Percentiles rank a stretch among this genome's conserved stretches.
phyloP scores from a whole-genome alignment of 2,113 vertebrate species.

The Herpetotheres cachinnans region DNA sequence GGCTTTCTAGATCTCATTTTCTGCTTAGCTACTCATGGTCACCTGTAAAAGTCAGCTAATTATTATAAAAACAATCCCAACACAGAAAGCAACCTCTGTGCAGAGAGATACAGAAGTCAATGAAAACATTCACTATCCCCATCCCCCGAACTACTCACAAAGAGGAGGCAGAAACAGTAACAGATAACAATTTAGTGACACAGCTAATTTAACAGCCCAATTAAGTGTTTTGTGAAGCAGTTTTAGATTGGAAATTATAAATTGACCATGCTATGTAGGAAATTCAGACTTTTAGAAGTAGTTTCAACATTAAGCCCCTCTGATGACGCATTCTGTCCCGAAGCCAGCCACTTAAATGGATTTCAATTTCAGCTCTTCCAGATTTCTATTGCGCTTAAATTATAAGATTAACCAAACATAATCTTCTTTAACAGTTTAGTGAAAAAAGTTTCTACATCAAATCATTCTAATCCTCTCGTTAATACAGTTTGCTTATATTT shows the following conservation, averaged over 20 bases:
- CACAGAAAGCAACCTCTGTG: neutral
- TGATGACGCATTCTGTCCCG: neutral
- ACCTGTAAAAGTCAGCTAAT: neutral
- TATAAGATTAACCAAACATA: neutral
- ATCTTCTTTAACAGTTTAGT: neutral
- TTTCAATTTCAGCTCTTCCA: neutral
- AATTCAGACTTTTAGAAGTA: neutral
- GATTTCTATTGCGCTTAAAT: neutral
- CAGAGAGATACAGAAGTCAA: neutral
- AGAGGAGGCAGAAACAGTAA: neutral
- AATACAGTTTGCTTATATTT: neutral
- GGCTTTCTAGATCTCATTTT: neutral
- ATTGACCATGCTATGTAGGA: neutral
- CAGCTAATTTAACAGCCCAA: neutral
- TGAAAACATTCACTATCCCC: neutral
- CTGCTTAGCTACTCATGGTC: neutral
- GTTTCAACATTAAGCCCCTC: neutral
- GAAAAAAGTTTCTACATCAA: neutral
- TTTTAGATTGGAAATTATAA: neutral
- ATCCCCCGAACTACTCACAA: neutral
- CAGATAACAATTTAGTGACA: neutral
- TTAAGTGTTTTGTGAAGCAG: neutral
- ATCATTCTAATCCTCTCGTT: neutral
- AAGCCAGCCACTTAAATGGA: neutral
- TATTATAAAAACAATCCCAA: neutral